phyloP scores from a whole-genome alignment of 2,888 invertebrate genomes.

The Desoria tigrina region DNA sequence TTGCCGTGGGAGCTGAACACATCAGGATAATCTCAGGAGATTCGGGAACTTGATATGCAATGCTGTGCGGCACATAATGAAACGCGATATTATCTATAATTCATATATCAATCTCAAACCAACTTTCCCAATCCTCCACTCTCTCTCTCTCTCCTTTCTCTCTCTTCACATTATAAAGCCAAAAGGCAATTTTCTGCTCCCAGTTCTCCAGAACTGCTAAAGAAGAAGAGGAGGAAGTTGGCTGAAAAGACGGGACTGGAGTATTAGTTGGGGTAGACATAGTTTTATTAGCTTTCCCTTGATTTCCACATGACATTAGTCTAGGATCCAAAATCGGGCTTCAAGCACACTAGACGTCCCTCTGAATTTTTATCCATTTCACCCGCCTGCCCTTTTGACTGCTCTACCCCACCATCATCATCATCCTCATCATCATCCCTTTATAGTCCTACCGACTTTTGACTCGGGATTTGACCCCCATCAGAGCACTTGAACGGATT shows the following conservation, averaged over 20 bases:
- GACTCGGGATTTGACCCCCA: no score
- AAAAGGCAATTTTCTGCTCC: constrained; percentile 40
- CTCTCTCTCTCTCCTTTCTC: constrained; percentile 1
- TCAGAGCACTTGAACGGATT: no score
- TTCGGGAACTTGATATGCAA: constrained; percentile 49
- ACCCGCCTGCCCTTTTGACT: constrained; percentile 1
- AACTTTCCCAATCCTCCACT: constrained; percentile 35
- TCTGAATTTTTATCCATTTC: neutral
- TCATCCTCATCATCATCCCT: neutral
- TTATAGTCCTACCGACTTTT: neutral
- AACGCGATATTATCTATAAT: constrained; percentile 53
- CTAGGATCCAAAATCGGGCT: constrained; percentile 8
- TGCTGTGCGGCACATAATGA: constrained; percentile 49
- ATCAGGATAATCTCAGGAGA: constrained; percentile 48
- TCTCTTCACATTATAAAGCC: constrained; percentile 22
- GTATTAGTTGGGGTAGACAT: constrained; percentile 20
- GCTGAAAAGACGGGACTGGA: no score
- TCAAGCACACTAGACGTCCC: no score
- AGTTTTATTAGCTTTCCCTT: constrained; percentile 39
- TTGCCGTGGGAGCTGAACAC: constrained; percentile 35
- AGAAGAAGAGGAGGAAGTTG: no score
- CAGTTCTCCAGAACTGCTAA: no score
- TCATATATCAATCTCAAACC: constrained; percentile 52
- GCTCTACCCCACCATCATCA: neutral
- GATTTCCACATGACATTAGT: constrained; percentile 42